A percentile compares a stretch with the other conserved stretches of the same genome.
These are phyloP conservation scores for Ochropleura plecta DNA, from an alignment of 2,888 invertebrate species.

Conservation along the genomic window DNA sequence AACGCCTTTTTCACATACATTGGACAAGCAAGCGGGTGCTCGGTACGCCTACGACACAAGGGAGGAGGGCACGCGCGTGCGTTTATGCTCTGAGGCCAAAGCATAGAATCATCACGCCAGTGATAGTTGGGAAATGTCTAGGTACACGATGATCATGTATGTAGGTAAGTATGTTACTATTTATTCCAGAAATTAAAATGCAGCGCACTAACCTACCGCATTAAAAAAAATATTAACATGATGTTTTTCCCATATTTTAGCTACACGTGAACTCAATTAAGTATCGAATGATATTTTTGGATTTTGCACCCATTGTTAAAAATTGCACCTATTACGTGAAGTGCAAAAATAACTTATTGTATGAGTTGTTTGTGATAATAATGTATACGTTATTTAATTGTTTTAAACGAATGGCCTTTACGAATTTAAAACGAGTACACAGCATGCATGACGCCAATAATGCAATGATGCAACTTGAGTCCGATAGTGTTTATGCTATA, in stretches of 20 bases:
- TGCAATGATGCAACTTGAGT: no score
- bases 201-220: neutral
- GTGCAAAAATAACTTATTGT: conserved; percentile 34
- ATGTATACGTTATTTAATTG: conserved; percentile 17
- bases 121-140: no score
- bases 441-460: neutral
- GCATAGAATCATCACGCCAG: no score
- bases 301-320: conserved; percentile 35
- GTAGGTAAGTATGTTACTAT: neutral
- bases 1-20: no score
- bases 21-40: no score
- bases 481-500: no score
- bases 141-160: neutral
- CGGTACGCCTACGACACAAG: no score
- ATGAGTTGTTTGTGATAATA: conserved; percentile 1
- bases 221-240: conserved; percentile 20
- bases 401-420: conserved; percentile 1
- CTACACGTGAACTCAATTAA: conserved; percentile 5
- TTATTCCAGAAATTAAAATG: neutral
- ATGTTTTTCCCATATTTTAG: conserved; percentile 15
- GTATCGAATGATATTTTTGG: conserved; percentile 8
- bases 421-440: neutral
- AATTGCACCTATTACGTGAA: conserved; percentile 8
- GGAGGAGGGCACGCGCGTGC: no score
- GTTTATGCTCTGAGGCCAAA: no score